phyloP scores from a whole-genome alignment of 1,140 invertebrate species.

The Leptonema lineaticorne region DNA sequence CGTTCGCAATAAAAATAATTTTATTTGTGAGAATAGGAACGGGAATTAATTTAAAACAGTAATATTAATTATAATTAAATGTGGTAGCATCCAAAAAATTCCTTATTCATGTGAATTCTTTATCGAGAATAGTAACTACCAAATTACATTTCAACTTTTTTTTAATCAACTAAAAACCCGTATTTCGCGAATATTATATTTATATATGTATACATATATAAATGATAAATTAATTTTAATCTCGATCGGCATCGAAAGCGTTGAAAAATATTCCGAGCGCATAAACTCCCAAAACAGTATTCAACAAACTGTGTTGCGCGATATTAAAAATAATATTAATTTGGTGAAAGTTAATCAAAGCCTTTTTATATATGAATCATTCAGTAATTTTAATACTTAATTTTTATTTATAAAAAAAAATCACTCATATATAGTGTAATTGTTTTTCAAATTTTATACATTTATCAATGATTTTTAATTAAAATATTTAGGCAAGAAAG shows the following conservation, averaged over 20 bases:
- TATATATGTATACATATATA: neutral
- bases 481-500: too few species aligned
- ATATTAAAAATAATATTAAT: neutral
- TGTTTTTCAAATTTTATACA: too few species aligned
- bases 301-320: too few species aligned
- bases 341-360: neutral
- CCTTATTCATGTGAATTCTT: neutral
- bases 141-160: conserved; percentile 4
- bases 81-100: neutral
- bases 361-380: too few species aligned
- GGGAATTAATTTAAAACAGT: conserved; percentile 6
- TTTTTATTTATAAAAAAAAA: too few species aligned
- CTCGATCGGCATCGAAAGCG: neutral
- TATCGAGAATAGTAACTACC: neutral
- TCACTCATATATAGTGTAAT: too few species aligned
- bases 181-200: neutral
- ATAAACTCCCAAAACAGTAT: too few species aligned
- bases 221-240: neutral
- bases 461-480: too few species aligned
- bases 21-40: too few species aligned
- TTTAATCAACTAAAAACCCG: neutral
- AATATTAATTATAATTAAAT: neutral
- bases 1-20: neutral
- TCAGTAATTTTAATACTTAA: too few species aligned
- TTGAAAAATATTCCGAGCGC: neutral